Evolutionary conservation across 1,140 invertebrate species (phyloP).

Genomic region (Sarcophaga peregrina): DNA sequence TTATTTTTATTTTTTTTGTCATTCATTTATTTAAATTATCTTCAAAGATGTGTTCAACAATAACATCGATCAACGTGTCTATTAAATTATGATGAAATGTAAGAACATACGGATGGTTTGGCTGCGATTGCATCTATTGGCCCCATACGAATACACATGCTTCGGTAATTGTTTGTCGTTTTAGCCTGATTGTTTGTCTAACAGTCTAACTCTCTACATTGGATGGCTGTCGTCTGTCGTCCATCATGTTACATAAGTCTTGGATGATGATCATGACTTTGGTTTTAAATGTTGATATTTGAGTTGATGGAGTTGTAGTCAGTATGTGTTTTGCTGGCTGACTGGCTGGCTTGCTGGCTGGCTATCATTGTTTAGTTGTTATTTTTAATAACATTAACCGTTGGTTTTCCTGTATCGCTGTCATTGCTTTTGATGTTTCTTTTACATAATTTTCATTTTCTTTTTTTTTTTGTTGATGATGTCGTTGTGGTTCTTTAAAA

Average conservation of each 20-base stretch:
- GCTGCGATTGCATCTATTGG: no score
- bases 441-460: no score
- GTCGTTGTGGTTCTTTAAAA: not conserved
- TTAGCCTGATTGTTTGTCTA: conserved; percentile 14
- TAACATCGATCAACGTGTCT: conserved; percentile 40
- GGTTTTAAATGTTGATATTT: not conserved
- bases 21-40: conserved; percentile 40
- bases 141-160: no score
- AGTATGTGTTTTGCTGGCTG: no score
- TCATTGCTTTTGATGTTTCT: not conserved
- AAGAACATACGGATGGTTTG: not conserved
- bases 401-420: conserved; percentile 22
- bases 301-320: not conserved
- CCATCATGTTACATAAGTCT: not conserved
- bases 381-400: conserved; percentile 37
- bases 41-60: not conserved
- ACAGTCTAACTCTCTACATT: not conserved
- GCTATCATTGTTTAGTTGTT: conserved; percentile 37
- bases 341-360: no score
- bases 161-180: conserved; percentile 1
- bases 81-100: conserved; percentile 40
- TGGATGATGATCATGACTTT: no score
- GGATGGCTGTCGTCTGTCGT: not conserved
- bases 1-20: conserved; percentile 8
- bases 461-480: not conserved